Percentiles rank a stretch among this genome's conserved stretches.
Evolutionary conservation across 2,888 invertebrate genomes (phyloP).

Genomic region (Pachycephus smyrnensis): DNA sequence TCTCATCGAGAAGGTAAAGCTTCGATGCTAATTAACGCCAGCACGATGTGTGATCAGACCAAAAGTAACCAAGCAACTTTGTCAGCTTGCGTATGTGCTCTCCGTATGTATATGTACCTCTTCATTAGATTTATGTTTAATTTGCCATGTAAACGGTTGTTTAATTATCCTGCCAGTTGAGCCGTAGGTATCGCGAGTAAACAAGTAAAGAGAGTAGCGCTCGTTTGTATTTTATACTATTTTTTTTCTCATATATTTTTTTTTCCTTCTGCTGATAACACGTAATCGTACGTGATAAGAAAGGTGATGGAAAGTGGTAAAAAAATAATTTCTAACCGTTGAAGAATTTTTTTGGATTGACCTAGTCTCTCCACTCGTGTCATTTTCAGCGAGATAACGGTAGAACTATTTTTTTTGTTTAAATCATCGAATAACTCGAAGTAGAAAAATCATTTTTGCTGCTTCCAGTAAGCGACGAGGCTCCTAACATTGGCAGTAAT

Average conservation of each 20-base stretch:
- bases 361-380: neutral
- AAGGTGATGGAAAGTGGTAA: too few species aligned
- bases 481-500: neutral
- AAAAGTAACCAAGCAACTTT: neutral
- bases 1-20: conserved; percentile 83
- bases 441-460: neutral
- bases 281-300: neutral
- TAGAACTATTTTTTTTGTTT: neutral
- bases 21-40: conserved; percentile 36
- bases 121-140: neutral
- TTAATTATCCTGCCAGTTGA: neutral
- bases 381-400: neutral
- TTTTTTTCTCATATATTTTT: neutral
- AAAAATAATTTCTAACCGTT: neutral
- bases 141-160: neutral
- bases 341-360: neutral
- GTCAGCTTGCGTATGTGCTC: neutral
- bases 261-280: neutral
- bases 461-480: neutral
- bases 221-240: neutral
- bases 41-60: conserved; percentile 17
- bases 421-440: neutral
- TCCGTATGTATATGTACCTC: neutral
- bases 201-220: neutral
- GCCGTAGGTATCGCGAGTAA: neutral